These are phyloP conservation scores for Gallinago solitaria DNA, from an alignment of 2,797 vertebrate species.

Conservation along the genomic window DNA sequence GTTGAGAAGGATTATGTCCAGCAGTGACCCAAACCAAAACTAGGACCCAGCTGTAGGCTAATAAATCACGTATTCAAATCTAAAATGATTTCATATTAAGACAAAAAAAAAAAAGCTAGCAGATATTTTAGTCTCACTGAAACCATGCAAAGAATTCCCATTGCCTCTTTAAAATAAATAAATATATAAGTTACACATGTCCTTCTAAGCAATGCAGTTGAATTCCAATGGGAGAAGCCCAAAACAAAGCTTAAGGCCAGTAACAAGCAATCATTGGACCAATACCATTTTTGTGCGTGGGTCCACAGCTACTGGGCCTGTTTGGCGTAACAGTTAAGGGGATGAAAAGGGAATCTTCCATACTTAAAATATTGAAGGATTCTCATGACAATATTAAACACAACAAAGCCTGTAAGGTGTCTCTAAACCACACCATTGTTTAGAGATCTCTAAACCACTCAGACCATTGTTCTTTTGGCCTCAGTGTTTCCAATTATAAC, in stretches of 20 bases:
- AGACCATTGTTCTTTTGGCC: neutral
- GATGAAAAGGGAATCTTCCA: neutral
- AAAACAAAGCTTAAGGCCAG: neutral
- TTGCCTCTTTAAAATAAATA: constrained; percentile 53
- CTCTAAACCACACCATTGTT: constrained; percentile 1
- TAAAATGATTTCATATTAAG: neutral
- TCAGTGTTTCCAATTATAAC: constrained; percentile 2
- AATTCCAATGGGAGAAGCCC: neutral
- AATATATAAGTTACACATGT: neutral
- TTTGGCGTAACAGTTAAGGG: neutral
- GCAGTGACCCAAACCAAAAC: neutral
- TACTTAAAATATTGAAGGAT: neutral
- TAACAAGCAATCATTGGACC: neutral
- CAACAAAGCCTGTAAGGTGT: neutral
- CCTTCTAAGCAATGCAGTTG: neutral
- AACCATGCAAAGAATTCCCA: constrained; percentile 36
- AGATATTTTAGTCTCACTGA: constrained; percentile 10
- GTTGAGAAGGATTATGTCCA: neutral
- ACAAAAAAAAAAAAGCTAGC: neutral
- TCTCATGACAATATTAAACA: neutral
- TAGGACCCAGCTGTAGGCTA: constrained; percentile 3
- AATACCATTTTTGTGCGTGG: neutral
- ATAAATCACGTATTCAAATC: neutral
- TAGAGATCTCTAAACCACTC: no score
- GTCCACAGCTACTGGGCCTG: neutral